These are phyloP conservation scores for Eupithecia vulgata DNA, from an alignment of 2,888 invertebrate species.

Conservation along the genomic window DNA sequence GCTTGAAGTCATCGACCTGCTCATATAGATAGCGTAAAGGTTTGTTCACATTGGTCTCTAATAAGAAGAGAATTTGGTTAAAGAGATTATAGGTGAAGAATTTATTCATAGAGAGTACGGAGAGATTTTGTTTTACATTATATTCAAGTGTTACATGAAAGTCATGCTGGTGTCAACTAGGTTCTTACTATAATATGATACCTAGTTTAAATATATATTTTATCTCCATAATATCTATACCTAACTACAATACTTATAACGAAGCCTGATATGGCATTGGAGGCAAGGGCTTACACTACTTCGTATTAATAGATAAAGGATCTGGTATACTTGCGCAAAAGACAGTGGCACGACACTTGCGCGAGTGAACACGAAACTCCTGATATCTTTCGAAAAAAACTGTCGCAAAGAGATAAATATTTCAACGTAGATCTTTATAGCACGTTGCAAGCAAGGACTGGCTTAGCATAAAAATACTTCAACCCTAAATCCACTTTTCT, in stretches of 20 bases:
- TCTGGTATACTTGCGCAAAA: neutral
- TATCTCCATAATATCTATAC: too few relatives aligned
- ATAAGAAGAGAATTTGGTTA: neutral
- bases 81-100: too few relatives aligned
- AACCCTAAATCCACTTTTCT: neutral
- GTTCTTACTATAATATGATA: too few relatives aligned
- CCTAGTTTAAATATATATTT: too few relatives aligned
- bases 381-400: neutral
- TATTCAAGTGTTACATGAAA: too few relatives aligned
- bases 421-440: neutral
- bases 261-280: too few relatives aligned
- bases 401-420: neutral
- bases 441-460: neutral
- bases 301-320: neutral
- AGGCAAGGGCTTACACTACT: neutral
- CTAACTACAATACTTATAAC: too few relatives aligned
- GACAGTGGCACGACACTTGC: neutral
- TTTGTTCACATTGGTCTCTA: conserved; percentile 11
- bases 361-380: neutral
- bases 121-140: too few relatives aligned
- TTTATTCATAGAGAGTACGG: too few relatives aligned
- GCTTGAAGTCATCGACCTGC: conserved; percentile 65
- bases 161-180: too few relatives aligned
- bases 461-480: neutral
- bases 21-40: conserved; percentile 38